Evolutionary conservation across 2,888 invertebrate genomes (phyloP), one percentile per base, ranked within the genome.

Genomic region (Caenorhabditis angaria): DNA sequence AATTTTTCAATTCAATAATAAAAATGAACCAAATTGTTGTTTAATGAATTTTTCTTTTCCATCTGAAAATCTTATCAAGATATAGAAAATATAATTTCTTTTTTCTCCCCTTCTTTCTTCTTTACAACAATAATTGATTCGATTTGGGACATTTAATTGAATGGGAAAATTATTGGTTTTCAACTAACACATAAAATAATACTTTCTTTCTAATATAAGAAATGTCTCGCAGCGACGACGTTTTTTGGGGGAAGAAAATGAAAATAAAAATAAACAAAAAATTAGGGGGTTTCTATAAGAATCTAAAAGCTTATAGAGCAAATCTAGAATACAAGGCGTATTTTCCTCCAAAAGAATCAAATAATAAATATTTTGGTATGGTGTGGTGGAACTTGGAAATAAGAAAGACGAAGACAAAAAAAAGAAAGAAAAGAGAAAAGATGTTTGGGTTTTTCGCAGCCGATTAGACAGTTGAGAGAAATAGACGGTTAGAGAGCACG

Each of bases 1-100:
- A n/a, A n/a, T n/a, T n/a, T n/a, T n/a, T n/a, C n/a, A n/a, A 29
- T 60, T 50, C 60, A 50, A 18, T 24, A 60, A 12, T 51, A 61
- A 61, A 54, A 47, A 61, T 47, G 61, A 54, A 61, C 53, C 53
- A 61, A 53, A 47, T 55, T 53, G n/a, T 32, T 51, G n/a, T n/a
- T n/a, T n/a, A n/a, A n/a, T n/a, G n/a, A n/a, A 29, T 48, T 48
- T 27, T 14, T 32, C 47, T n/a, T 27, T 25, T 48, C 24, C 54
- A 22, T 54, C 47, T 55, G 55, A 47, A 61, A 47, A 22, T 61
- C 53, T 54, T 61, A 41, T 61, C 54, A 61, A 61, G 61, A 55
- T 53, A 50, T 50, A 27, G 56, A 22, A 20, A 22, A 27, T 47
- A 48, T 48, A 28, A 59, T 48, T 60, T 60, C 50, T 28, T 54